These are phyloP conservation scores for Carabus problematicus DNA, from an alignment of 2,888 invertebrate species.

Conservation along the genomic window DNA sequence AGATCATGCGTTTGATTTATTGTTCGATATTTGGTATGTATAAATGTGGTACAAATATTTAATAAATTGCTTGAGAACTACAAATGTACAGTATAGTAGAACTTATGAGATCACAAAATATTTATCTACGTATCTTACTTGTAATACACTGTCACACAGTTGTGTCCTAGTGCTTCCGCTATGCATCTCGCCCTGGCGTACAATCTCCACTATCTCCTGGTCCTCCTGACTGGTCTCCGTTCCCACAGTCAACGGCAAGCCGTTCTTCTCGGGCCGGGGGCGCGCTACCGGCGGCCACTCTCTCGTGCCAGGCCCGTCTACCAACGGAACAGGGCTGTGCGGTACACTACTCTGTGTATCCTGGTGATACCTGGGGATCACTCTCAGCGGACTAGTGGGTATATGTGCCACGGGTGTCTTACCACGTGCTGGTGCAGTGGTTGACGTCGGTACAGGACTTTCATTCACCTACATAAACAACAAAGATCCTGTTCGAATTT, in stretches of 20 bases:
- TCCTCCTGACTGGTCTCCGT: constrained; percentile 58
- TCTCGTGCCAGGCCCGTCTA: constrained; percentile 13
- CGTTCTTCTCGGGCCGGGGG: constrained; percentile 53
- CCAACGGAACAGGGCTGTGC: constrained; percentile 62
- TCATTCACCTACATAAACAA: too few species aligned
- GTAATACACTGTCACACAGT: constrained; percentile 58
- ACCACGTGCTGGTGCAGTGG: constrained; percentile 15
- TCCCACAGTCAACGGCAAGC: constrained; percentile 52
- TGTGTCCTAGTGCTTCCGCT: constrained; percentile 23
- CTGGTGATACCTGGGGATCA: constrained; percentile 40
- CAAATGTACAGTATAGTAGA: too few species aligned
- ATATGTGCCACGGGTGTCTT: constrained; percentile 26
- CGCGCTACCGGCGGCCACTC: constrained; percentile 52
- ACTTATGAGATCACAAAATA: too few species aligned
- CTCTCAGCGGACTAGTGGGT: constrained; percentile 46
- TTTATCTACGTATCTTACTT: constrained; percentile 51
- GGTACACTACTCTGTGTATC: constrained; percentile 47
- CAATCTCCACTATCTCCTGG: constrained; percentile 65
- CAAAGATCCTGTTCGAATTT: not conserved
- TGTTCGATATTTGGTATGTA: too few species aligned
- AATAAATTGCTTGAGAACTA: too few species aligned
- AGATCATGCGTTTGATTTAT: too few species aligned
- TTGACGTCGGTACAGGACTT: constrained; percentile 10
- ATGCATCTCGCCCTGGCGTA: constrained; percentile 54
- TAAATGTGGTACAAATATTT: too few species aligned